Percentiles rank a stretch among this genome's conserved stretches.
Conservation (phyloP, 1,140 invertebrate species). For the Drosophila simulans region DNA sequence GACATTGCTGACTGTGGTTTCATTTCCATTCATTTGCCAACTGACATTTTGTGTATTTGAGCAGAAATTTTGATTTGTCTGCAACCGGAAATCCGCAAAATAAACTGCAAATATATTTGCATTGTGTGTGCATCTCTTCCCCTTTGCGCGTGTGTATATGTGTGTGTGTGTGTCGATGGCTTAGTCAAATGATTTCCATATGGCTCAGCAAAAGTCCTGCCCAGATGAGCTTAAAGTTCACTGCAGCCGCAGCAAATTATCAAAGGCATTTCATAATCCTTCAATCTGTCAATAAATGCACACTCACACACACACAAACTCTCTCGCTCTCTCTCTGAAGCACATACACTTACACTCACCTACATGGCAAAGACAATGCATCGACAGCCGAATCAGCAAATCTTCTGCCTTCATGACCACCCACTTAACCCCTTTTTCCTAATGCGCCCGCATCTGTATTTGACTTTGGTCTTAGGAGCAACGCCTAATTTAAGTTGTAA, state of each 20-base stretch:
- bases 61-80: conserved; percentile 82
- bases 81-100: conserved; percentile 80
- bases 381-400: conserved; percentile 59
- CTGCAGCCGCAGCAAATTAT: conserved; percentile 50
- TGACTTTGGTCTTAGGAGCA: conserved; percentile 66
- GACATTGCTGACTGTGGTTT: conserved; percentile 59
- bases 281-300: conserved; percentile 78
- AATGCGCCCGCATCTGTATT: conserved; percentile 45
- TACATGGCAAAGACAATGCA: conserved; percentile 49
- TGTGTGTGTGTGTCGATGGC: conserved; percentile 33
- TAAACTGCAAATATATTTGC: conserved; percentile 77
- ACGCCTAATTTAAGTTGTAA: conserved; percentile 73
- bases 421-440: conserved; percentile 17
- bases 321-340: too few relatives aligned
- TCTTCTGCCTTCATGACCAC: conserved; percentile 7
- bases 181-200: conserved; percentile 45
- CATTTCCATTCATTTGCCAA: conserved; percentile 71
- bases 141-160: conserved; percentile 14
- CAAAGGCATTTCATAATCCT: conserved; percentile 77
- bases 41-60: conserved; percentile 70
- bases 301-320: conserved; percentile 30
- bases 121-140: conserved; percentile 26
- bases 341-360: conserved; percentile 1
- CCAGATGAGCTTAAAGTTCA: conserved; percentile 64
- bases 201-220: conserved; percentile 40